Conservation (phyloP, 2,113 vertebrate species). For the Pleuronectes platessa region DNA sequence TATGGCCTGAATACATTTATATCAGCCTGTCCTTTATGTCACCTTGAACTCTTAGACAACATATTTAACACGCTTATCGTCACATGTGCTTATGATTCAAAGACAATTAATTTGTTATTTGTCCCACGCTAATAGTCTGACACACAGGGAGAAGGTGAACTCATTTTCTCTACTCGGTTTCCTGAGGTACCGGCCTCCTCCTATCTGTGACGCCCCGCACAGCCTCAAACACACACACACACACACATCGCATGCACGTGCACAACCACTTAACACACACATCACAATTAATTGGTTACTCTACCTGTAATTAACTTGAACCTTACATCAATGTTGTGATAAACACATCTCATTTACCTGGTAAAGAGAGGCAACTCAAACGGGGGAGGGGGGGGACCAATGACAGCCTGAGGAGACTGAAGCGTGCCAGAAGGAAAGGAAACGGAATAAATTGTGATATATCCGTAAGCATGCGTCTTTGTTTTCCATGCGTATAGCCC, state of each 20-base stretch:
- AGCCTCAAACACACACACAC: slow-evolving; percentile 6
- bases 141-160: slow-evolving; percentile 8
- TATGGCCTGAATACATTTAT: background rate
- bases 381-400: slow-evolving; percentile 1
- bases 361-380: slow-evolving; percentile 26
- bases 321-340: slow-evolving; percentile 59
- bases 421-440: slow-evolving; percentile 11
- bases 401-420: background rate
- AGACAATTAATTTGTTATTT: background rate
- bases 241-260: slow-evolving; percentile 8
- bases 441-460: background rate
- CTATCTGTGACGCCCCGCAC: background rate
- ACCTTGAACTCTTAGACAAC: background rate
- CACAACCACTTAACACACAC: slow-evolving; percentile 33
- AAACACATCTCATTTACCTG: slow-evolving; percentile 64
- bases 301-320: slow-evolving; percentile 68
- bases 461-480: no score
- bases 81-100: background rate
- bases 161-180: slow-evolving; percentile 11
- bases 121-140: background rate
- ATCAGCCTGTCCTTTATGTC: background rate
- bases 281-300: slow-evolving; percentile 57
- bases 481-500: no score
- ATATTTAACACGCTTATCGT: slow-evolving; percentile 5
- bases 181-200: background rate